Percentiles rank a stretch among this genome's conserved stretches.
phyloP scores from a whole-genome alignment of 2,888 invertebrate genomes.

The Sphaerolaimus hirsutus region DNA sequence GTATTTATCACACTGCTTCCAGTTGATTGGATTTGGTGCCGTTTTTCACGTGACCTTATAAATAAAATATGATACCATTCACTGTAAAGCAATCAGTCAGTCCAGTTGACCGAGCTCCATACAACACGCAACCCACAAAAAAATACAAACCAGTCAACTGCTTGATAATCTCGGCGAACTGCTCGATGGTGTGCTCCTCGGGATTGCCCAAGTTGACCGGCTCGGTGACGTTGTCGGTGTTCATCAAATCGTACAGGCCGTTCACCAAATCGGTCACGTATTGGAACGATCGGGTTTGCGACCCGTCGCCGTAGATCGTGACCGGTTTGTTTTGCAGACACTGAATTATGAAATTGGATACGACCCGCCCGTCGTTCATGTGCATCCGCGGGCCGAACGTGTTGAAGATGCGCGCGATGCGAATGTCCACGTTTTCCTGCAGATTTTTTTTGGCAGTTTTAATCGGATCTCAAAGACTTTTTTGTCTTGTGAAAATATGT shows the following conservation, averaged over 20 bases:
- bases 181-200: constrained; percentile 79
- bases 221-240: constrained; percentile 57
- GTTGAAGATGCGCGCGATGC: constrained; percentile 92
- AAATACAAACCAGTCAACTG: constrained; percentile 32
- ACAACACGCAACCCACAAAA: not conserved
- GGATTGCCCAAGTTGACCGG: constrained; percentile 95
- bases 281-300: constrained; percentile 69
- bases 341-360: constrained; percentile 92
- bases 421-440: constrained; percentile 68
- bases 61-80: too few species aligned
- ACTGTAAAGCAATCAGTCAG: too few species aligned
- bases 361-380: constrained; percentile 88
- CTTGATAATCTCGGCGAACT: constrained; percentile 34
- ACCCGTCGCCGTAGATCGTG: constrained; percentile 40
- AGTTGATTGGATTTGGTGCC: too few species aligned
- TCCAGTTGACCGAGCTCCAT: too few species aligned
- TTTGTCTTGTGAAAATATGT: too few species aligned
- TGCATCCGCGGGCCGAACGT: constrained; percentile 98
- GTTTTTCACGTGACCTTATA: too few species aligned
- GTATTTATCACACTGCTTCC: too few species aligned
- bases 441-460: too few species aligned
- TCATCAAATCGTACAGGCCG: constrained; percentile 72
- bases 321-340: constrained; percentile 78
- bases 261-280: constrained; percentile 90
- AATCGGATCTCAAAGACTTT: too few species aligned